Conservation (phyloP, 2,888 invertebrate species). For the Eremobia ochroleuca region DNA sequence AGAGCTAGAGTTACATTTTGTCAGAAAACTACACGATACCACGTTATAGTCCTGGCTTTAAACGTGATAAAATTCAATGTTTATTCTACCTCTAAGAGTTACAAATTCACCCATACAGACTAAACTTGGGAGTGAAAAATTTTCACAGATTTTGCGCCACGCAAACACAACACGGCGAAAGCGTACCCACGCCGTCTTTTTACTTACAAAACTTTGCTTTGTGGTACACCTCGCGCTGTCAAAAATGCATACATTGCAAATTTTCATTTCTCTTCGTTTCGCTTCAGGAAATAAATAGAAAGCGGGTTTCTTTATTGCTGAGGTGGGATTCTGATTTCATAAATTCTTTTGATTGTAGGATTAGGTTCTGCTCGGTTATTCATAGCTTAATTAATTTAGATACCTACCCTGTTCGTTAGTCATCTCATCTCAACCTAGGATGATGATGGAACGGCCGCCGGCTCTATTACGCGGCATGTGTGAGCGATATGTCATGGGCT, state of each 20-base stretch:
- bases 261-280: constrained; percentile 56
- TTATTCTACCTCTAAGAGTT: constrained; percentile 37
- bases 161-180: constrained; percentile 49
- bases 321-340: constrained; percentile 16
- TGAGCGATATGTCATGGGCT: no score
- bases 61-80: constrained; percentile 35
- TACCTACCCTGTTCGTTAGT: background rate
- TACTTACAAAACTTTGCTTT: constrained; percentile 62
- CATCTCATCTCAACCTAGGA: background rate
- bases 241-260: constrained; percentile 65
- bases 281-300: constrained; percentile 46
- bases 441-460: no score
- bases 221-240: constrained; percentile 59
- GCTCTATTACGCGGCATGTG: no score
- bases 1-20: background rate
- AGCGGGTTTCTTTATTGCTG: constrained; percentile 25
- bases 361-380: background rate
- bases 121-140: constrained; percentile 57
- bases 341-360: background rate
- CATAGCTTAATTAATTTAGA: background rate
- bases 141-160: constrained; percentile 60
- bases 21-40: background rate
- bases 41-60: background rate
- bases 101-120: constrained; percentile 36
- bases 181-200: constrained; percentile 54